Conservation (phyloP, 2,113 vertebrate genomes). For the Porphyrio hochstetteri region DNA sequence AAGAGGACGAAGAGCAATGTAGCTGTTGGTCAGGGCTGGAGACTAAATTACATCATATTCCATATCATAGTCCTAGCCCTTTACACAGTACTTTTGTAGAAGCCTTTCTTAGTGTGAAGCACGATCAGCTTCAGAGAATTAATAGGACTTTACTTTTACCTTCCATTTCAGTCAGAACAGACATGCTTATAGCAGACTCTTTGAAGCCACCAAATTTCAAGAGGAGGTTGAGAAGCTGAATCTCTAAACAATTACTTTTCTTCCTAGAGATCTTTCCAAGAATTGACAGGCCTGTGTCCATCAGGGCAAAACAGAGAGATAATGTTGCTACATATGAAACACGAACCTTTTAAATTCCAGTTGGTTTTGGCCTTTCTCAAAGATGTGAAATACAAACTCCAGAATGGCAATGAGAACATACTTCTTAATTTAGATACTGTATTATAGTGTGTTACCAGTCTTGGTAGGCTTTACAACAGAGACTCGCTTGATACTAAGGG, state of each 20-base stretch:
- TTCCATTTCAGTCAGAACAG: background rate
- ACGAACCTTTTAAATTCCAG: background rate
- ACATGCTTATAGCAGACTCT: background rate
- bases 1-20: background rate
- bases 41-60: background rate
- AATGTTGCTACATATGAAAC: background rate
- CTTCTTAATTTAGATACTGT: background rate
- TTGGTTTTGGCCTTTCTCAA: background rate
- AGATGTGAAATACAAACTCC: background rate
- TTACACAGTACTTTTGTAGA: background rate
- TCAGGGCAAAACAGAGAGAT: background rate
- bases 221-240: background rate
- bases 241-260: background rate
- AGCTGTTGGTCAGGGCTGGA: background rate
- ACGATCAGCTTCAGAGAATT: background rate
- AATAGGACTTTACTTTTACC: background rate
- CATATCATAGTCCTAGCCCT: background rate
- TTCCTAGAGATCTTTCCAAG: background rate
- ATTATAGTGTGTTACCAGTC: background rate
- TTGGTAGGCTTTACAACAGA: background rate
- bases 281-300: background rate
- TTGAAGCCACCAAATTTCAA: background rate
- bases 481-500: background rate
- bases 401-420: background rate
- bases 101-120: background rate